Conservation (phyloP, 2,797 vertebrate genomes). For the Sebastes itinus region DNA sequence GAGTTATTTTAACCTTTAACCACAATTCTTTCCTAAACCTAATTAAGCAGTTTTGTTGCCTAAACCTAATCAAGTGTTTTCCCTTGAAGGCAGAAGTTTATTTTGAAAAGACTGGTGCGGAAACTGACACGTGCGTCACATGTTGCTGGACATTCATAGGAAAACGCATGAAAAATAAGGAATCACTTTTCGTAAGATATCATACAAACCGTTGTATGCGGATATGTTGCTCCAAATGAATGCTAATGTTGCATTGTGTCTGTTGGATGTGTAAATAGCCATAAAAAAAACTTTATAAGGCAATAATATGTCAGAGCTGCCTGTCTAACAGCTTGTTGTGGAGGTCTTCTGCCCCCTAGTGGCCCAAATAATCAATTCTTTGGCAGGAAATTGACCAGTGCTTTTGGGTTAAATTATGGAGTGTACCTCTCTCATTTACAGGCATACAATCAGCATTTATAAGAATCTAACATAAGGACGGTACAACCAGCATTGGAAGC, state of each 20-base stretch:
- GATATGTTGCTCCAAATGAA: background rate
- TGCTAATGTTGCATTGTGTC: background rate
- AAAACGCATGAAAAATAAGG: rapidly evolving
- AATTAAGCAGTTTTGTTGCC: too few relatives aligned
- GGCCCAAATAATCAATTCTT: background rate
- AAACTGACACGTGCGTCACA: too few relatives aligned
- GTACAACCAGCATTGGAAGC: too few relatives aligned
- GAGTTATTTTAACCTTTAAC: too few relatives aligned
- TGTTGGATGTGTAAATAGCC: background rate
- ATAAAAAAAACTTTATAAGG: background rate
- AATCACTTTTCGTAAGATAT: too few relatives aligned
- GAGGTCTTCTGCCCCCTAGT: background rate
- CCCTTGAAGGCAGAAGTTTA: too few relatives aligned
- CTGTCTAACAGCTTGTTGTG: background rate
- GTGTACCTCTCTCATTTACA: background rate
- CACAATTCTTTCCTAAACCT: too few relatives aligned
- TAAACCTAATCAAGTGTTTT: too few relatives aligned
- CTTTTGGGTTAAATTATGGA: background rate
- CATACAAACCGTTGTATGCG: too few relatives aligned
- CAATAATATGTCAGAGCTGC: background rate
- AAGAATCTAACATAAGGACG: background rate
- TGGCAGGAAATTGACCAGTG: background rate
- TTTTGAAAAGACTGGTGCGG: too few relatives aligned
- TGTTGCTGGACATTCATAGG: too few relatives aligned
- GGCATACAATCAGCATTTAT: background rate